Conservation (phyloP, 2,113 vertebrate genomes). For the Oryzias melastigma region DNA sequence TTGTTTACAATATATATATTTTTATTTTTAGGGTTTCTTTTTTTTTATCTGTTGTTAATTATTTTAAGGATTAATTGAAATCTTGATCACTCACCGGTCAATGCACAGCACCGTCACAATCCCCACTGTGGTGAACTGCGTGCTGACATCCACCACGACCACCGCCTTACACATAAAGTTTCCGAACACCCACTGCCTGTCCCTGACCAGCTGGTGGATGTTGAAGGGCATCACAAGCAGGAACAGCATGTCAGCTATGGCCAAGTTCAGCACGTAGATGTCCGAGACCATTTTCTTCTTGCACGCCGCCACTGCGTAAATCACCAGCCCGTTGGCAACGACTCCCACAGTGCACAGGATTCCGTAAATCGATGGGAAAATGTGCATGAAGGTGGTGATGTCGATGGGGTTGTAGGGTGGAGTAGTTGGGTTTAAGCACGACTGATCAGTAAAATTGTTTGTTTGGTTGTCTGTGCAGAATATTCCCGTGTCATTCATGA, state of each 20-base stretch:
- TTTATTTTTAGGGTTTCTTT: too few relatives aligned
- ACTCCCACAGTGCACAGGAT: slow-evolving; percentile 78
- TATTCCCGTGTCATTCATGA: slow-evolving; percentile 69
- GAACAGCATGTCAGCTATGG: slow-evolving; percentile 81
- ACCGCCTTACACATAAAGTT: slow-evolving; percentile 83
- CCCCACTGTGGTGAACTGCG: slow-evolving; percentile 83
- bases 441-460: slow-evolving; percentile 40
- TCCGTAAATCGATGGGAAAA: slow-evolving; percentile 79
- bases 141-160: slow-evolving; percentile 83
- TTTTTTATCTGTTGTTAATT: too few relatives aligned
- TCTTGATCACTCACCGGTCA: slow-evolving; percentile 71
- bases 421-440: slow-evolving; percentile 43
- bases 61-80: too few relatives aligned
- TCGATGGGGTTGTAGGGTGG: slow-evolving; percentile 55
- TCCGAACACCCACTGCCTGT: slow-evolving; percentile 81
- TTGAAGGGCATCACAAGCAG: slow-evolving; percentile 83
- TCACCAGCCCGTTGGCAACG: slow-evolving; percentile 78
- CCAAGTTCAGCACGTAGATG: slow-evolving; percentile 82
- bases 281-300: slow-evolving; percentile 83
- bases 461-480: slow-evolving; percentile 52
- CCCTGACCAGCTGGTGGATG: slow-evolving; percentile 82
- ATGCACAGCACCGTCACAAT: slow-evolving; percentile 81
- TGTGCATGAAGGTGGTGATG: slow-evolving; percentile 78
- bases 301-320: slow-evolving; percentile 78
- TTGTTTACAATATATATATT: too few relatives aligned